Evolutionary conservation across 2,113 vertebrate genomes (phyloP).

Genomic region (Delphinus delphis): DNA sequence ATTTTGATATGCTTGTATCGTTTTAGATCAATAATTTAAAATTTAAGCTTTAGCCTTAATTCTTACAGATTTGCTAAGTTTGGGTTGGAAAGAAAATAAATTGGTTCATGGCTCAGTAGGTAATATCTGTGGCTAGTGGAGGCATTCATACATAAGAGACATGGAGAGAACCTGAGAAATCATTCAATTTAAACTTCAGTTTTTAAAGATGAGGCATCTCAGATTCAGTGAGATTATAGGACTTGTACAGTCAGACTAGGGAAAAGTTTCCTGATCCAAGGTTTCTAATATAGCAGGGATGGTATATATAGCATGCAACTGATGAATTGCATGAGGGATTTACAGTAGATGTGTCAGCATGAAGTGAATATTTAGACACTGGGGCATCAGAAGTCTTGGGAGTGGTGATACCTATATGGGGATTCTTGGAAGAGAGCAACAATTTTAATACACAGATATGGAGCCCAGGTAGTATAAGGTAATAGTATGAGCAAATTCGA

Average conservation of each 20-base stretch:
- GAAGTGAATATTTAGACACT: neutral
- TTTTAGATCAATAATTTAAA: constrained; percentile 1
- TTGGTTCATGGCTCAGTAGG: neutral
- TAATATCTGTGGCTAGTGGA: neutral
- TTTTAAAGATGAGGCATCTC: neutral
- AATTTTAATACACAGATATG: neutral
- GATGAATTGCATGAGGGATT: neutral
- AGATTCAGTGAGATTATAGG: neutral
- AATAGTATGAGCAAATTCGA: neutral
- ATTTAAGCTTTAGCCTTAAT: neutral
- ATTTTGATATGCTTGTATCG: neutral
- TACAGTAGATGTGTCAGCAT: neutral
- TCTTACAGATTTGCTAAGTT: neutral
- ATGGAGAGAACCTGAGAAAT: neutral
- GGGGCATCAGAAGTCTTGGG: neutral
- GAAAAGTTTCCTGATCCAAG: neutral
- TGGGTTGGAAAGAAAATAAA: constrained; percentile 36
- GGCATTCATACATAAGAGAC: neutral
- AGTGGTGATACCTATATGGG: neutral
- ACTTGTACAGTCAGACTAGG: neutral
- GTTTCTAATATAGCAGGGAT: neutral
- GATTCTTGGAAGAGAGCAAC: neutral
- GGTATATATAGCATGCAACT: neutral
- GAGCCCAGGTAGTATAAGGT: neutral
- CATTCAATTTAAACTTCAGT: neutral